Percentiles rank a stretch among this genome's conserved stretches.
Conservation (phyloP, 2,888 invertebrate genomes). For the Drosophila kambysellisi region DNA sequence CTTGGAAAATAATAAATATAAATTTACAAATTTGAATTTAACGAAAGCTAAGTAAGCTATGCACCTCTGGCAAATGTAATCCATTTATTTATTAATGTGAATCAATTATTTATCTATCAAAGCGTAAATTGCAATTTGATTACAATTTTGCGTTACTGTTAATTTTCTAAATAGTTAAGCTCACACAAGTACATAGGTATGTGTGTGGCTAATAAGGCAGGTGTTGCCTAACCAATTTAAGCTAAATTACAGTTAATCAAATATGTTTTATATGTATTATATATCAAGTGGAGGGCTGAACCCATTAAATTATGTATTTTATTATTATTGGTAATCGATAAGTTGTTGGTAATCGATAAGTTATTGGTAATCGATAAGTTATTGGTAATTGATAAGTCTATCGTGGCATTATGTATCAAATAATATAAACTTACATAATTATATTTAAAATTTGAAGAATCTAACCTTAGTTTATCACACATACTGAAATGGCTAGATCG, state of each 20-base stretch:
- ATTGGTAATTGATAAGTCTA: background rate
- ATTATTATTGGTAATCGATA: background rate
- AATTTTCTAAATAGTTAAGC: conserved; percentile 8
- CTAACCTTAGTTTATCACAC: too few species aligned
- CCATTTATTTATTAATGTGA: background rate
- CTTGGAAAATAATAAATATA: too few species aligned
- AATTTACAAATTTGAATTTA: background rate
- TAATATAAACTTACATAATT: background rate
- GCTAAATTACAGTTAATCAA: background rate
- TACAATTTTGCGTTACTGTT: conserved; percentile 21
- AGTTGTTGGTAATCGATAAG: background rate
- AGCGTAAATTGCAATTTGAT: conserved; percentile 4
- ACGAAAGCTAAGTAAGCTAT: background rate
- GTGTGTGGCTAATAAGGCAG: background rate
- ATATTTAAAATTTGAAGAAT: background rate
- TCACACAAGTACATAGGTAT: background rate
- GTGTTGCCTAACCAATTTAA: background rate
- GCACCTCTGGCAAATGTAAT: background rate
- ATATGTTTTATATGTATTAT: background rate
- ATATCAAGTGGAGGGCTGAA: background rate
- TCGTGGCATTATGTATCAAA: background rate
- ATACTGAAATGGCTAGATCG: background rate
- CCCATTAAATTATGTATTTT: background rate
- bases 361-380: background rate
- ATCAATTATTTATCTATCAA: conserved; percentile 4